Conservation (phyloP, 2,888 invertebrate genomes). For the Coenonympha glycerion region DNA sequence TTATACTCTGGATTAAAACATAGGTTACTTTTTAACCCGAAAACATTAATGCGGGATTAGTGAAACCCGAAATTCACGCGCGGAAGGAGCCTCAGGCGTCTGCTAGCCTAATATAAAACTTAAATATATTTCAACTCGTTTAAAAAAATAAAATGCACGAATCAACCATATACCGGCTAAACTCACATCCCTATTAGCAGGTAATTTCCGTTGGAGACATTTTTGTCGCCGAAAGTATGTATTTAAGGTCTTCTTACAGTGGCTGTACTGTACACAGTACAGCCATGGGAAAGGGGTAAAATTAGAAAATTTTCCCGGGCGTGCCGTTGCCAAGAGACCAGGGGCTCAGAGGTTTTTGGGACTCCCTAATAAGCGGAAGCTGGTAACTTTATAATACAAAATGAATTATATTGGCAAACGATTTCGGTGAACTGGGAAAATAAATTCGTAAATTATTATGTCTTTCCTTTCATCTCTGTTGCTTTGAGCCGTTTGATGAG, state of each 20-base stretch:
- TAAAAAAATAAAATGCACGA: too few relatives aligned
- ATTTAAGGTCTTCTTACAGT: slow-evolving; percentile 7
- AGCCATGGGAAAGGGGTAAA: slow-evolving; percentile 43
- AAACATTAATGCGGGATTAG: too few relatives aligned
- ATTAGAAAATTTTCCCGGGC: slow-evolving; percentile 45
- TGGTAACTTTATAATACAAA: slow-evolving; percentile 3
- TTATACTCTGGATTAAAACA: too few relatives aligned
- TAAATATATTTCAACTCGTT: too few relatives aligned
- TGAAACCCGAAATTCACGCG: too few relatives aligned
- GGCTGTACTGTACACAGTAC: slow-evolving; percentile 12
- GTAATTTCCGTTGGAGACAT: slow-evolving; percentile 6
- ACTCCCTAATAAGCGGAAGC: slow-evolving; percentile 17
- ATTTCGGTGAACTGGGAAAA: neutral
- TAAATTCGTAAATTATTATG: neutral
- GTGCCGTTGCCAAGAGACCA: slow-evolving; percentile 65
- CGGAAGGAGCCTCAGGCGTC: too few relatives aligned
- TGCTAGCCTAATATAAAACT: too few relatives aligned
- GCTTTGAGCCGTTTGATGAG: neutral
- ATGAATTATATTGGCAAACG: neutral
- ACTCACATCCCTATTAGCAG: neutral
- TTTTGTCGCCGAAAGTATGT: neutral
- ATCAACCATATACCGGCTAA: neutral
- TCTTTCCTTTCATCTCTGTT: neutral
- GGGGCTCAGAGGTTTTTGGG: slow-evolving; percentile 24
- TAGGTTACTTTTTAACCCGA: too few relatives aligned